phyloP scores from a whole-genome alignment of 1,140 invertebrate species.

The Zaprionus lachaisei region DNA sequence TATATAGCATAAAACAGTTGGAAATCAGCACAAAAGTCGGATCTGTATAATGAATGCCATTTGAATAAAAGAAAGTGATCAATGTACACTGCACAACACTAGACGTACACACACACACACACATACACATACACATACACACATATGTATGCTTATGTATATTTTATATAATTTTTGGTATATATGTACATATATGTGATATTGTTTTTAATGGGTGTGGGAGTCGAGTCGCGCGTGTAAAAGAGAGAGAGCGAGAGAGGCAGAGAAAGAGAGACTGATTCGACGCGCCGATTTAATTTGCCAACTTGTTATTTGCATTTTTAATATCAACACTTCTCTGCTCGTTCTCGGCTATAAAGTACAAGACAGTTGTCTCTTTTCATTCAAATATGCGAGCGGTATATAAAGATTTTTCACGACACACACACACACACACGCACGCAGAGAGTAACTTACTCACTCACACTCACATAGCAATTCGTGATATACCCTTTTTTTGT shows the following conservation, averaged over 20 bases:
- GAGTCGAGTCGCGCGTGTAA: slow-evolving; percentile 2
- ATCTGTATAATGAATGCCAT: too few species aligned
- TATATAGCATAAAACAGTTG: too few species aligned
- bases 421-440: slow-evolving; percentile 23
- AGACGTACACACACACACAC: too few species aligned
- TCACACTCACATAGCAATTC: background rate
- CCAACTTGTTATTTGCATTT: slow-evolving; percentile 71
- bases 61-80: too few species aligned
- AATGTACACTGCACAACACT: too few species aligned
- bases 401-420: slow-evolving; percentile 1
- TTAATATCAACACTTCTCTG: slow-evolving; percentile 80
- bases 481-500: background rate
- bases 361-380: slow-evolving; percentile 78
- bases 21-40: too few species aligned
- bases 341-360: slow-evolving; percentile 56
- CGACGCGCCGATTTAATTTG: slow-evolving; percentile 67
- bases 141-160: background rate
- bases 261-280: slow-evolving; percentile 21
- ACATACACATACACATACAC: background rate
- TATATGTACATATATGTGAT: slow-evolving; percentile 5
- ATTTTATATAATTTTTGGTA: slow-evolving; percentile 13
- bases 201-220: background rate
- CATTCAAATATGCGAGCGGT: background rate
- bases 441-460: background rate
- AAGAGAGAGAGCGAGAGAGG: slow-evolving; percentile 7